These are phyloP conservation scores for Philotrypesis tridentata DNA, from an alignment of 1,140 invertebrate species.

Conservation along the genomic window DNA sequence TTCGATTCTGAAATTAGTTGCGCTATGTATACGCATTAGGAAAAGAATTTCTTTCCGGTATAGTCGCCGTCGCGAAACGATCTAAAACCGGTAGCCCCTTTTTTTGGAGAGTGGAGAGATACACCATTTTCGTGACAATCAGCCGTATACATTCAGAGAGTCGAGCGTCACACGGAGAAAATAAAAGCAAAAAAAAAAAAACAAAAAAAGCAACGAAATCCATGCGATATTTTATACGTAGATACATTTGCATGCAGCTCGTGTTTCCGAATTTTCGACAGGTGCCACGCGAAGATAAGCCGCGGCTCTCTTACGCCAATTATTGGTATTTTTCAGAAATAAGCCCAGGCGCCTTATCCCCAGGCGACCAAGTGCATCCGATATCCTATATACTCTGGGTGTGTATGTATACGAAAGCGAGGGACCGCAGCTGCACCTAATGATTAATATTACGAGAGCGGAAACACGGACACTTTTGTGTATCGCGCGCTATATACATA, in stretches of 20 bases:
- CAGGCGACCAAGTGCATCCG: conserved; percentile 13
- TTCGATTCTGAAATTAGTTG: no score
- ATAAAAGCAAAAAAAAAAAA: background rate
- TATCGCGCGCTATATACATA: background rate
- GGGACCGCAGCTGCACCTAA: background rate
- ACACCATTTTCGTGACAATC: no score
- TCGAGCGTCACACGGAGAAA: background rate
- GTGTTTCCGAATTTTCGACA: conserved; percentile 51
- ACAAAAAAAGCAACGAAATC: background rate
- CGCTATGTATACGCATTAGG: no score
- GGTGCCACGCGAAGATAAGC: conserved; percentile 63
- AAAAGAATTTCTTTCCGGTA: no score
- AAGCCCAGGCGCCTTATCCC: conserved; percentile 22
- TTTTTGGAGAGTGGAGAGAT: no score
- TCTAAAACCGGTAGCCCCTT: no score
- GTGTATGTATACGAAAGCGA: conserved; percentile 36
- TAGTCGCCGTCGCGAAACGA: no score
- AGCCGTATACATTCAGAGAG: no score
- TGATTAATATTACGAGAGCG: conserved; percentile 38
- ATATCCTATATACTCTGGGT: conserved; percentile 9
- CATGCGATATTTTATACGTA: background rate
- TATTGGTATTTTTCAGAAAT: conserved; percentile 65
- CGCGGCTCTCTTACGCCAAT: conserved; percentile 64
- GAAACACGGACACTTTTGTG: conserved; percentile 24
- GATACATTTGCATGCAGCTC: conserved; percentile 25